Conservation (phyloP, 2,888 invertebrate species). For the Elegia similella region DNA sequence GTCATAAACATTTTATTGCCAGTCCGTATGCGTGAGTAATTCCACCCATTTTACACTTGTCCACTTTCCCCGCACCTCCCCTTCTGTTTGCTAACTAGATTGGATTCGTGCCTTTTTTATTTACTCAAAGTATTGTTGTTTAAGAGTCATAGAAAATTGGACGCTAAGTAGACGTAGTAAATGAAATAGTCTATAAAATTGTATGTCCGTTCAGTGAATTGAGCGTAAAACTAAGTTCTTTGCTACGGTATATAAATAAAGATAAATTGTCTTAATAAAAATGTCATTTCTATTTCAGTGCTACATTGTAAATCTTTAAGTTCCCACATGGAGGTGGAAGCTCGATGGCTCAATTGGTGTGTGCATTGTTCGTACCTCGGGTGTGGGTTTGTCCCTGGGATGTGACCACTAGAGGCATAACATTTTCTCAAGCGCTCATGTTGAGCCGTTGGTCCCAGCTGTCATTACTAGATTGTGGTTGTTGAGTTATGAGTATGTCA, state of each 20-base stretch:
- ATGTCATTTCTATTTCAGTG: neutral
- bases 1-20: slow-evolving; percentile 74
- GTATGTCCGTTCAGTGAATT: slow-evolving; percentile 24
- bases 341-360: too few species aligned
- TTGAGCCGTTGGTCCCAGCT: too few species aligned
- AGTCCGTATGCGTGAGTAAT: slow-evolving; percentile 48
- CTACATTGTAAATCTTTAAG: neutral
- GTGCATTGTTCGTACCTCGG: too few species aligned
- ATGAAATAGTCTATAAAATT: slow-evolving; percentile 17
- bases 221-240: slow-evolving; percentile 33
- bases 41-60: slow-evolving; percentile 47
- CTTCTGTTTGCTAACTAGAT: slow-evolving; percentile 70
- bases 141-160: slow-evolving; percentile 45
- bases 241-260: slow-evolving; percentile 22
- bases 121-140: slow-evolving; percentile 60
- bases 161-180: slow-evolving; percentile 29
- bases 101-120: slow-evolving; percentile 76
- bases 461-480: too few species aligned
- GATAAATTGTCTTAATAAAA: neutral
- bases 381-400: too few species aligned
- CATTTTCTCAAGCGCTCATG: too few species aligned
- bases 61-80: slow-evolving; percentile 30
- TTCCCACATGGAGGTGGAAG: neutral
- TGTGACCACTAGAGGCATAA: too few species aligned
- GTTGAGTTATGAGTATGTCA: too few species aligned